Evolutionary conservation across 2,888 invertebrate genomes (phyloP).

Genomic region (Spialia ferax): DNA sequence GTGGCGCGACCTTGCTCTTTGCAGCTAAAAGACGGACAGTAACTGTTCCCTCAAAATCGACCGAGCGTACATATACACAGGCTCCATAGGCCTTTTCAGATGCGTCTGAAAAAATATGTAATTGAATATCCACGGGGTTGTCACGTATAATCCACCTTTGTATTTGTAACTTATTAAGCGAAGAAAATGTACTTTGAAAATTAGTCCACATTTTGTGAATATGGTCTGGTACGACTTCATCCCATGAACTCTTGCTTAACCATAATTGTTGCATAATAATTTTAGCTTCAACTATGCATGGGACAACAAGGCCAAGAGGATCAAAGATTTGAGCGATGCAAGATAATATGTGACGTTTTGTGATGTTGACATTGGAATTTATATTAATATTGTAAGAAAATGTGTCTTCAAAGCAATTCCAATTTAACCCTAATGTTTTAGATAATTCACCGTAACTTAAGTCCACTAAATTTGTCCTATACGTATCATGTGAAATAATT

Average conservation of each 20-base stretch:
- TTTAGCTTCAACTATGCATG: slow-evolving; percentile 41
- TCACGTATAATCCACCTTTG: slow-evolving; percentile 1
- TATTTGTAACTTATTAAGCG: not conserved
- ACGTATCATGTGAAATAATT: not conserved
- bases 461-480: not conserved
- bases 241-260: slow-evolving; percentile 15
- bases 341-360: slow-evolving; percentile 1
- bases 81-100: slow-evolving; percentile 4
- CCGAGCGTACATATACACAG: slow-evolving; percentile 2
- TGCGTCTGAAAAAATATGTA: slow-evolving; percentile 2
- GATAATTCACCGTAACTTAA: not conserved
- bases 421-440: slow-evolving; percentile 20
- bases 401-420: slow-evolving; percentile 11
- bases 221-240: not conserved
- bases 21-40: not conserved
- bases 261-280: slow-evolving; percentile 44
- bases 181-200: slow-evolving; percentile 16
- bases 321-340: not conserved
- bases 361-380: not conserved
- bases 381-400: not conserved
- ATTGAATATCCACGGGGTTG: not conserved
- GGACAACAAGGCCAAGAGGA: slow-evolving; percentile 38
- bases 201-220: slow-evolving; percentile 4
- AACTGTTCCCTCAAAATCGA: not conserved
- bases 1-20: not conserved